Percentiles rank a stretch among this genome's conserved stretches.
Evolutionary conservation across 2,888 invertebrate species (phyloP).

Genomic region (Folsomia candida): DNA sequence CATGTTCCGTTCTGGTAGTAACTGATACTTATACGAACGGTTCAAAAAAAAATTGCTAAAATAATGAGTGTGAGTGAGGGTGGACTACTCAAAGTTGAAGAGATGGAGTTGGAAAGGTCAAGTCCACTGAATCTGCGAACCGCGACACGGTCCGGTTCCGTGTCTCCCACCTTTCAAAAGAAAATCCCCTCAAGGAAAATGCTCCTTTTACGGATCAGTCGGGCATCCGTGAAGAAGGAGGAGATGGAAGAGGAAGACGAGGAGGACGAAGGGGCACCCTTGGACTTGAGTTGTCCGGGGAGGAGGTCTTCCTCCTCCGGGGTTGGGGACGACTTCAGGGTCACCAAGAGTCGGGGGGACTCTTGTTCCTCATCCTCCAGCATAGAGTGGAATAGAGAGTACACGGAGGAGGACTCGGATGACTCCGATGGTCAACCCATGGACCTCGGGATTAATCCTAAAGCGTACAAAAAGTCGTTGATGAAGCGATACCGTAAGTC

Average conservation of each 20-base stretch:
- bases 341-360: background rate
- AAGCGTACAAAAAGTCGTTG: slow-evolving; percentile 84
- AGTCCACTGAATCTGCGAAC: background rate
- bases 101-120: background rate
- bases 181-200: slow-evolving; percentile 16
- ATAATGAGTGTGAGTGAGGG: background rate
- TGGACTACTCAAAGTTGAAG: background rate
- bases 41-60: no score
- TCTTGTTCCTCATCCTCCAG: slow-evolving; percentile 4
- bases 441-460: slow-evolving; percentile 60
- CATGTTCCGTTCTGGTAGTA: no score
- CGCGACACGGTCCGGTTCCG: background rate
- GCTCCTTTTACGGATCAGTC: slow-evolving; percentile 6
- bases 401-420: slow-evolving; percentile 61
- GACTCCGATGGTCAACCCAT: slow-evolving; percentile 57
- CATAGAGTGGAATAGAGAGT: slow-evolving; percentile 12
- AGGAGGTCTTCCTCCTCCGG: slow-evolving; percentile 32
- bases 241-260: slow-evolving; percentile 53
- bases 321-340: slow-evolving; percentile 9
- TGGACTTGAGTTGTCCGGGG: slow-evolving; percentile 69
- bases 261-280: slow-evolving; percentile 65
- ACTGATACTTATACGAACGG: no score
- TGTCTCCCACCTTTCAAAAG: background rate
- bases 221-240: background rate
- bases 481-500: slow-evolving; percentile 93